Base-by-base conservation (phyloP, 2,797 vertebrate genomes). In the Hafferia zeledoni region DNA sequence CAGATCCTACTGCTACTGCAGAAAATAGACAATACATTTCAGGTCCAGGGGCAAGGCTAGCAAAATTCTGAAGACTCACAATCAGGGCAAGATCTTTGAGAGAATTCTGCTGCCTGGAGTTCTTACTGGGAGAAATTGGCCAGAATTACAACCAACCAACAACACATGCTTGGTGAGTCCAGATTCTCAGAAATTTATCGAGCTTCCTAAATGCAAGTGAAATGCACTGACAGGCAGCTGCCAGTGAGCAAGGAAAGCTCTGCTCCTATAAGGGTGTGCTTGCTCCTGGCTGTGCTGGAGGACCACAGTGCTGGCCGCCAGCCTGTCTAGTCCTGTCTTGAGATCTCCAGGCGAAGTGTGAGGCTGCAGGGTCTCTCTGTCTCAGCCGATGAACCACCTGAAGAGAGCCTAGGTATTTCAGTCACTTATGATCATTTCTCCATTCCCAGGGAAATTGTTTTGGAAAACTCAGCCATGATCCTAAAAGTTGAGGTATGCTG, bases 401-500 rank as follows among this genome's bases (percentile, higher is more conserved):
- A 95, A 59, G 76, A 71, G 20, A 91, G 33, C 17, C 13, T 0
- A 2, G 30, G 10, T 87, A 30, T 75, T 95, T 83, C 39, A 61
- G 76, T 55, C 37, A n/a, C n/a, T 93, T 70, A 41, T 68, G 61
- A 75, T 86, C 35, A 27, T 75, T 90, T 88, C 87, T 91, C 49
- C 43, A 8, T 83, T 92, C 71, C 18, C 13, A 13, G 46, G n/a
- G 39, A 95, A 83, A 24, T n/a, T 10, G 3, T 61, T 90, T 84
- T 82, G 74, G 82, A 85, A 95, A 87, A 77, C 28, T 28, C 30
- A 76, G 8, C 49, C 37, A n/a, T 2, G 1, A 82, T 85, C 46
- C 33, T 79, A 49, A 70, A 95, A 82, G 81, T 43, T 80, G 77
- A 96, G 56, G 67, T 76, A 92, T 56, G 53, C 30, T 84, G 86